Evolutionary conservation across 1,140 invertebrate genomes (phyloP).

Genomic region (Lerema accius): DNA sequence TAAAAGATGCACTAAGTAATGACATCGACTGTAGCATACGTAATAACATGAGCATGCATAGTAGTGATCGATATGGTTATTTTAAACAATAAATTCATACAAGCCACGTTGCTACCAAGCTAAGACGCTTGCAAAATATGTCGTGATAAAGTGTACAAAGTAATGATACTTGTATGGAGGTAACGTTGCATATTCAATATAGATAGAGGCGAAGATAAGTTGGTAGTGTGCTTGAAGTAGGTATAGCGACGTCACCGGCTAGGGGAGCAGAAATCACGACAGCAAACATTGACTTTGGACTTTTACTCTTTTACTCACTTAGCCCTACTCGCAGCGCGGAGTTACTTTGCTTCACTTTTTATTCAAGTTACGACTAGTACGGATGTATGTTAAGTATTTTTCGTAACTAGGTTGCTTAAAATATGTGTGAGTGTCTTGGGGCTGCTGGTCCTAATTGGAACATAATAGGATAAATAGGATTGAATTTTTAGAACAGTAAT

Average conservation of each 20-base stretch:
- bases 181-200: neutral
- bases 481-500: too few relatives aligned
- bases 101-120: too few relatives aligned
- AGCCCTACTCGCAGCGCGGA: constrained; percentile 58
- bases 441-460: too few relatives aligned
- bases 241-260: constrained; percentile 47
- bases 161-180: neutral
- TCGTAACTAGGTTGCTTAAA: too few relatives aligned
- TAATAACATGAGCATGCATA: too few relatives aligned
- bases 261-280: constrained; percentile 73
- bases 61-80: too few relatives aligned
- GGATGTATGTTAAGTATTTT: neutral
- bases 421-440: too few relatives aligned
- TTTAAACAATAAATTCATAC: too few relatives aligned
- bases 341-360: constrained; percentile 25
- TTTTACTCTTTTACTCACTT: constrained; percentile 78
- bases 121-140: too few relatives aligned
- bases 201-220: neutral
- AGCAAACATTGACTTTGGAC: constrained; percentile 80
- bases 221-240: constrained; percentile 27
- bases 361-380: neutral
- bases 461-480: too few relatives aligned
- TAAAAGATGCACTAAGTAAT: too few relatives aligned
- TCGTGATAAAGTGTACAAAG: neutral
- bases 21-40: too few relatives aligned